These are phyloP conservation scores for Macroglossus sobrinus DNA, from an alignment of 2,113 vertebrate species.

Conservation along the genomic window DNA sequence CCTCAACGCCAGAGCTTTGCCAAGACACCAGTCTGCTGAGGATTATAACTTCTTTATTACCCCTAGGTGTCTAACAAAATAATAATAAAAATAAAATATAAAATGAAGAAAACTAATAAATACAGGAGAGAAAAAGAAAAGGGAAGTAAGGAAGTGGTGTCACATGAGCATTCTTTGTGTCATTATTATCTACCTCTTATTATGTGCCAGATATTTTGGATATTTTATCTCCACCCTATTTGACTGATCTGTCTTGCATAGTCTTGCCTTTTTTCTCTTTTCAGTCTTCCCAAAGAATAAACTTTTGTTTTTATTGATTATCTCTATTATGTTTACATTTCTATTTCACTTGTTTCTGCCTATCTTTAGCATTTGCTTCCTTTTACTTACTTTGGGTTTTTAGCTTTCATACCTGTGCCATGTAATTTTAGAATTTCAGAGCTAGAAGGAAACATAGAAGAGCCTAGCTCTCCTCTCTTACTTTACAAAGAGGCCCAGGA, in stretches of 20 bases:
- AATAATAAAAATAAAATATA: neutral
- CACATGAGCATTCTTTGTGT: neutral
- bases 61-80: neutral
- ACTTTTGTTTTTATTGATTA: neutral
- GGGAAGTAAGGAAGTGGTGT: neutral
- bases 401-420: neutral
- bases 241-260: neutral
- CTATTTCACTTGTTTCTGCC: neutral
- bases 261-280: neutral
- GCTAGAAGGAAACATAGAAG: neutral
- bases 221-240: neutral
- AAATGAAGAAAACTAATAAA: neutral
- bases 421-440: neutral
- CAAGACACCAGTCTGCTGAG: accelerated
- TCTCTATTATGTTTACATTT: neutral
- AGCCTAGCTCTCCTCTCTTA: neutral
- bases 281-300: neutral
- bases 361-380: neutral
- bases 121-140: neutral
- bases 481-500: neutral
- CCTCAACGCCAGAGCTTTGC: accelerated
- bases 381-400: neutral
- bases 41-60: neutral
- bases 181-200: neutral
- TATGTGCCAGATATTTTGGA: neutral